Conservation (phyloP, 2,113 vertebrate species). For the Hucho hucho region DNA sequence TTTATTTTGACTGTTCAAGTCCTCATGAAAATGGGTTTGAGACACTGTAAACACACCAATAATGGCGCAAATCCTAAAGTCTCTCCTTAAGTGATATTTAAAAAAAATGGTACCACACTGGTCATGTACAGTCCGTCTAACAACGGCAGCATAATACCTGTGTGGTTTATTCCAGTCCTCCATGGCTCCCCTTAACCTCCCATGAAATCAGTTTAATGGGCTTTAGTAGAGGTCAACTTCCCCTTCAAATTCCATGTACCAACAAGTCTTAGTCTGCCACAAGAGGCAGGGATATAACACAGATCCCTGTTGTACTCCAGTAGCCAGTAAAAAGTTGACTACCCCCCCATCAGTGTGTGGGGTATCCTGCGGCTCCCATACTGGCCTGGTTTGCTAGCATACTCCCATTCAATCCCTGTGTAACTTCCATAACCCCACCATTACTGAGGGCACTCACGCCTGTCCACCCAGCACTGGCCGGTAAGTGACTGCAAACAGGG, state of each 20-base stretch:
- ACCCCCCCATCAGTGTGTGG: conserved; percentile 82
- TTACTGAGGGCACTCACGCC: conserved; percentile 77
- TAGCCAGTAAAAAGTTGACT: conserved; percentile 61
- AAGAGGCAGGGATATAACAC: conserved; percentile 73
- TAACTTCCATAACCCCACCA: conserved; percentile 79
- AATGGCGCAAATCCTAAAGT: conserved; percentile 55
- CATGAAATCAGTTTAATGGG: conserved; percentile 49
- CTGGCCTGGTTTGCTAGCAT: conserved; percentile 85
- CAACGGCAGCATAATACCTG: conserved; percentile 59
- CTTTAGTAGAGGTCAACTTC: conserved; percentile 56
- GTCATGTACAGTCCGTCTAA: conserved; percentile 66
- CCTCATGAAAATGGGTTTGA: conserved; percentile 65
- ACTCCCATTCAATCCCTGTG: conserved; percentile 86
- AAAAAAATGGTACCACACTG: conserved; percentile 73
- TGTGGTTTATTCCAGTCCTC: conserved; percentile 56
- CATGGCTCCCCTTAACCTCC: conserved; percentile 41
- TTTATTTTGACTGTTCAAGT: conserved; percentile 43
- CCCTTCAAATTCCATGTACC: conserved; percentile 67
- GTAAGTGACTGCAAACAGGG: conserved; percentile 81
- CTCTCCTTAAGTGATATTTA: conserved; percentile 71
- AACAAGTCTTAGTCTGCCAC: conserved; percentile 77
- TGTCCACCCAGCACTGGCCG: conserved; percentile 86
- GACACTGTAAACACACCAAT: conserved; percentile 54
- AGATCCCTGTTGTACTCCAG: conserved; percentile 61
- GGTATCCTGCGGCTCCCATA: conserved; percentile 87